Percentiles rank a stretch among this genome's conserved stretches.
These are phyloP conservation scores for Patella depressa DNA, from an alignment of 2,888 invertebrate species.

Conservation along the genomic window DNA sequence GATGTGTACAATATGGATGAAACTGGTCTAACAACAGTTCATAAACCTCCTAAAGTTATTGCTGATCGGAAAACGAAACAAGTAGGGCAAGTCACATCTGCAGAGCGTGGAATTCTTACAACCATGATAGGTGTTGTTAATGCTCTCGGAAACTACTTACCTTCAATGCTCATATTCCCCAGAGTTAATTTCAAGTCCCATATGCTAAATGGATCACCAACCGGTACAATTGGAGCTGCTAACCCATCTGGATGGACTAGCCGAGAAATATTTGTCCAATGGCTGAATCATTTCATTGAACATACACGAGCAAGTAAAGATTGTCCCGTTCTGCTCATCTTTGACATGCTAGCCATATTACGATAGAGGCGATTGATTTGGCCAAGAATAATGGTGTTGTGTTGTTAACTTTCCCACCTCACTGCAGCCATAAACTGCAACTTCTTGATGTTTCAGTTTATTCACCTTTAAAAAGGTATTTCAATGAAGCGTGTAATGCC, in stretches of 20 bases:
- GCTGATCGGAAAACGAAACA: constrained; percentile 25
- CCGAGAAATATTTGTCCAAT: constrained; percentile 18
- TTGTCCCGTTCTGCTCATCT: constrained; percentile 24
- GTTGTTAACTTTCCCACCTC: constrained; percentile 31
- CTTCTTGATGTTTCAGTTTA: constrained; percentile 28
- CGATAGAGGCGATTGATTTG: neutral
- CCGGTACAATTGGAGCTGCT: constrained; percentile 18
- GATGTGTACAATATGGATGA: neutral
- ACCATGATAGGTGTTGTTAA: constrained; percentile 25
- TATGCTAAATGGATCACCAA: constrained; percentile 20
- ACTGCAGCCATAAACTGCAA: constrained; percentile 27
- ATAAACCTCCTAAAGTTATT: constrained; percentile 18
- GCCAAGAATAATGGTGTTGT: constrained; percentile 18
- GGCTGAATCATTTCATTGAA: constrained; percentile 26
- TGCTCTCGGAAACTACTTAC: constrained; percentile 26
- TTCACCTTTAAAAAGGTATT: constrained; percentile 29
- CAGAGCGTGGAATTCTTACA: constrained; percentile 28
- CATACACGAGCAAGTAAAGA: constrained; percentile 15
- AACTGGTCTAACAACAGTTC: constrained; percentile 23
- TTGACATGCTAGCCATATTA: constrained; percentile 16
- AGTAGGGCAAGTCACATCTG: constrained; percentile 30
- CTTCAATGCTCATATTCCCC: constrained; percentile 31
- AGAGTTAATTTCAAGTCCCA: constrained; percentile 20
- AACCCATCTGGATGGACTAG: constrained; percentile 35
- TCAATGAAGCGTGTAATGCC: neutral